These are phyloP conservation scores for Lucifuga dentata DNA, from an alignment of 2,113 vertebrate species.

Conservation along the genomic window DNA sequence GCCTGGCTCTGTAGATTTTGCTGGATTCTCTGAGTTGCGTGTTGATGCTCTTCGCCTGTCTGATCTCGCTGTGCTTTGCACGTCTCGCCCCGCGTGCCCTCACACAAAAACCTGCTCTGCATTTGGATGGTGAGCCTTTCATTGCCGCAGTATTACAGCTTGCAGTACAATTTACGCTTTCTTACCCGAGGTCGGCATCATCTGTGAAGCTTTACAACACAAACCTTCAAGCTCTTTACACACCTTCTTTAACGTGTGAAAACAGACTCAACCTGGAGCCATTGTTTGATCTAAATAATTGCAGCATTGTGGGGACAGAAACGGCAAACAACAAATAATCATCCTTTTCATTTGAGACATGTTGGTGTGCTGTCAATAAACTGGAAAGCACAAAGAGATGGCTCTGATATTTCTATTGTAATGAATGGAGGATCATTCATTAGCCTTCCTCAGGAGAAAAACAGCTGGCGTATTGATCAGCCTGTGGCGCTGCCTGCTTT, in stretches of 20 bases:
- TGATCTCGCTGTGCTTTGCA: too few relatives aligned
- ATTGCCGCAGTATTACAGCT: too few relatives aligned
- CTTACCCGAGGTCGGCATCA: too few relatives aligned
- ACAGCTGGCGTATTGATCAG: conserved; percentile 50
- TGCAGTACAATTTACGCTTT: too few relatives aligned
- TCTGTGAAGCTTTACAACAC: too few relatives aligned
- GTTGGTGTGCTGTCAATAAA: conserved; percentile 47
- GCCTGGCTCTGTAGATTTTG: too few relatives aligned
- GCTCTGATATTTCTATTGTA: conserved; percentile 62
- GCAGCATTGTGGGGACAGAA: conserved; percentile 11
- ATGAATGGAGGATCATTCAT: conserved; percentile 56
- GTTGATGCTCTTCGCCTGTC: too few relatives aligned
- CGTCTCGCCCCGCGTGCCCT: too few relatives aligned
- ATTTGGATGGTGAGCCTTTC: too few relatives aligned
- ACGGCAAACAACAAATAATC: conserved; percentile 41
- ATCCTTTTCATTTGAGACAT: conserved; percentile 9
- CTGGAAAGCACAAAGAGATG: conserved; percentile 24
- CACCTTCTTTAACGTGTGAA: conserved; percentile 1
- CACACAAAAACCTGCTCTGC: too few relatives aligned
- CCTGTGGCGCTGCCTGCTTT: conserved; percentile 50
- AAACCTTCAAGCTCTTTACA: background rate
- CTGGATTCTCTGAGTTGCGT: too few relatives aligned
- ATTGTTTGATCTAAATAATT: conserved; percentile 39
- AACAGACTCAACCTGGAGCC: conserved; percentile 27
- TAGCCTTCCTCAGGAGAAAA: conserved; percentile 31